phyloP scores from a whole-genome alignment of 2,888 invertebrate genomes.

The Caenorhabditis angaria region DNA sequence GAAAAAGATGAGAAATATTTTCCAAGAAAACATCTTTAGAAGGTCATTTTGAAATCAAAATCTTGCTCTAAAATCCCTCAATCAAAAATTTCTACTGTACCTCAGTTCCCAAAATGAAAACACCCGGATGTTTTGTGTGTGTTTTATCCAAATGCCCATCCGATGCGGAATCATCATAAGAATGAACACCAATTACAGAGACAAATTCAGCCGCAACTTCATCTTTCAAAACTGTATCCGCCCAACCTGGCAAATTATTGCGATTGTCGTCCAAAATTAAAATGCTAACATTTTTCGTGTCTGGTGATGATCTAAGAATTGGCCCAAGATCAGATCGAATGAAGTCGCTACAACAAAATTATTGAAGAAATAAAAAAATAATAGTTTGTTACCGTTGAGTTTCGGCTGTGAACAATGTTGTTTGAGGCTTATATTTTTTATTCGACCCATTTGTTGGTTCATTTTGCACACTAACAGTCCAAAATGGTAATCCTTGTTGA shows the following conservation, averaged over 20 bases:
- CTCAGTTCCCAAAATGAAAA: conserved; percentile 40
- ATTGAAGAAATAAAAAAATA: background rate
- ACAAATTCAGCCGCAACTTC: conserved; percentile 19
- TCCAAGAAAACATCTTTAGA: too few relatives aligned
- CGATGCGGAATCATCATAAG: conserved; percentile 26
- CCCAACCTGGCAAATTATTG: conserved; percentile 77
- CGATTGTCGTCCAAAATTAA: conserved; percentile 80
- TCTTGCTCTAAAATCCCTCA: background rate
- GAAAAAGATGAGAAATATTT: too few relatives aligned
- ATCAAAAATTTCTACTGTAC: background rate
- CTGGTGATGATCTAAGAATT: conserved; percentile 76
- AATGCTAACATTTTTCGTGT: conserved; percentile 78
- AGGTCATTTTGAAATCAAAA: background rate
- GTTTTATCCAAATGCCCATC: conserved; percentile 30
- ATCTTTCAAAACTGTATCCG: conserved; percentile 72
- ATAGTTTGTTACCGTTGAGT: conserved; percentile 30
- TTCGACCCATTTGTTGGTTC: conserved; percentile 79
- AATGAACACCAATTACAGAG: conserved; percentile 32
- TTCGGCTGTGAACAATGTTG: conserved; percentile 77
- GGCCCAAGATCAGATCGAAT: conserved; percentile 83
- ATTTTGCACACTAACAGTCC: conserved; percentile 88
- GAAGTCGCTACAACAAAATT: conserved; percentile 76
- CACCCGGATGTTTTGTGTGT: conserved; percentile 29
- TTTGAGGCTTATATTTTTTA: conserved; percentile 77
- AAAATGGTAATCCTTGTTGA: conserved; percentile 77